Conservation (phyloP, 2,888 invertebrate genomes). For the Hoplodrina ambigua region DNA sequence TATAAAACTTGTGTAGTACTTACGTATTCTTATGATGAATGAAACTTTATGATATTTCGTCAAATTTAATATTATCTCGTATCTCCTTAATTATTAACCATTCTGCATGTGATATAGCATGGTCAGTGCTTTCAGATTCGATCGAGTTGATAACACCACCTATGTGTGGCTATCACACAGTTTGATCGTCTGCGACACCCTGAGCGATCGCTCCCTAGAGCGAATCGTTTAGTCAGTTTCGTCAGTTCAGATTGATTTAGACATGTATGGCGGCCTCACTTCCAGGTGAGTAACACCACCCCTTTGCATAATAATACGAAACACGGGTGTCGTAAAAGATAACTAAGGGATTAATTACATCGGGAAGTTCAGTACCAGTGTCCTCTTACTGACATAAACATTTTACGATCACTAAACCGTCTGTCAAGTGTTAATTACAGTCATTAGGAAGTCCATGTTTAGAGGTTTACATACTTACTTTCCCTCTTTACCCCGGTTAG, state of each 20-base stretch:
- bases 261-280: not conserved
- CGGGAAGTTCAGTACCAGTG: not conserved
- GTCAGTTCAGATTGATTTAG: not conserved
- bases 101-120: too few species aligned
- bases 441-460: conserved; percentile 3
- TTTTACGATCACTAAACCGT: conserved; percentile 44
- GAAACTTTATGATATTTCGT: not conserved
- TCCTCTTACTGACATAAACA: conserved; percentile 31
- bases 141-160: too few species aligned
- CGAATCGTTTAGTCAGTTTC: not conserved
- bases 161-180: too few species aligned
- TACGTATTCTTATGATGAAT: conserved; percentile 11
- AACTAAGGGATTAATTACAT: conserved; percentile 46
- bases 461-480: conserved; percentile 1
- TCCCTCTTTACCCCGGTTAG: not conserved
- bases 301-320: conserved; percentile 28
- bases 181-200: too few species aligned
- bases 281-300: conserved; percentile 30
- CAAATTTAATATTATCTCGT: not conserved
- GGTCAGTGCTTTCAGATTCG: too few species aligned
- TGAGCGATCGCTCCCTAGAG: too few species aligned
- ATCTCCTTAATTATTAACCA: not conserved
- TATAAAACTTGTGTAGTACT: conserved; percentile 8
- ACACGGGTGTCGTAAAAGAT: conserved; percentile 31
- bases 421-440: conserved; percentile 15